Evolutionary conservation across 2,113 vertebrate species (phyloP), one percentile per base, ranked within the genome.

Genomic region (Nerophis ophidion): DNA sequence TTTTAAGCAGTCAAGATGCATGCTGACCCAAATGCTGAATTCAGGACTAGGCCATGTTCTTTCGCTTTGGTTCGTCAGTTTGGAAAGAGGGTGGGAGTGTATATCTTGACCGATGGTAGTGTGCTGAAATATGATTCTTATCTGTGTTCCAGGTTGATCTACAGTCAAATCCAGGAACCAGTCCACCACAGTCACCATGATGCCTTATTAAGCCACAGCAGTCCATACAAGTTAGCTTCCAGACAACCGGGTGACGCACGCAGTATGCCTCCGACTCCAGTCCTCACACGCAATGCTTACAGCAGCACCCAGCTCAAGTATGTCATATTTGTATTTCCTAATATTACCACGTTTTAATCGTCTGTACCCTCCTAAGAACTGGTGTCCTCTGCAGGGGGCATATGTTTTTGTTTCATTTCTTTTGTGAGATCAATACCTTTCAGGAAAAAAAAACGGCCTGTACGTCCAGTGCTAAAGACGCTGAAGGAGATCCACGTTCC

Each of bases 301-400:
- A 97, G 96, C 81, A 98, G 94, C 90, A 94, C 85, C 77, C 95
- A 98, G 71, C 84, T 98, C 68, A 92, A 93, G 97, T 99, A 60
- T 26, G 17, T 8, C 51, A 42, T 53, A 16, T 11, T 53, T 46
- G 5, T 19, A n/a, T 40, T 10, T 19, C 40, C 40, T 26, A 26
- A 26, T 26, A 26, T 26, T 26, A 26, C 19, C 19, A 26, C 19
- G 19, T 26, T 26, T 26, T 26, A 26, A 26, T 26, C 26, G 2
- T 26, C 26, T 26, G 26, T 26, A 26, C 26, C 26, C 26, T 26
- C 26, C 26, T 26, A 26, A 26, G 26, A 26, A 26, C 26, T 26
- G 26, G 26, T 4, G 26, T 26, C 26, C 1, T 26, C 26, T 26
- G 26, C 26, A 26, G 26, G 26, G 26, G 26, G 26, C 26, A 26